These are phyloP conservation scores for Limosa lapponica DNA, from an alignment of 2,797 vertebrate genomes.

Conservation along the genomic window DNA sequence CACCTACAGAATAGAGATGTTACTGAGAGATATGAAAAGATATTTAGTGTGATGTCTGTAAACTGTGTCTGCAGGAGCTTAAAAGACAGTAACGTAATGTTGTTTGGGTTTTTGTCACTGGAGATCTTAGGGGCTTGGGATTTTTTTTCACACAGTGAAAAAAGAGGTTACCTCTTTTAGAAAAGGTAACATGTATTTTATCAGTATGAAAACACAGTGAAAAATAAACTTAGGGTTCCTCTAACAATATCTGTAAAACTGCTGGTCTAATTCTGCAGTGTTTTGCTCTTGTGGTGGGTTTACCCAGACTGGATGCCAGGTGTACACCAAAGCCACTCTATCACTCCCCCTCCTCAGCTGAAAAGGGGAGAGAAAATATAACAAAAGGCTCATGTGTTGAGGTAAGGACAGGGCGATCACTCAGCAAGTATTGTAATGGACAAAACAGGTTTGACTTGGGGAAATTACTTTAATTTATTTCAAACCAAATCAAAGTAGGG, in stretches of 20 bases:
- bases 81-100: neutral
- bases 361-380: neutral
- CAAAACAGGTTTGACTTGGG: neutral
- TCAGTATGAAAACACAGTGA: neutral
- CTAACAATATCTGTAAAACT: neutral
- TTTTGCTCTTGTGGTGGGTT: neutral
- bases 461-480: neutral
- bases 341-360: neutral
- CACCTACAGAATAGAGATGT: neutral
- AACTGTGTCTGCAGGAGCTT: neutral
- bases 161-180: neutral
- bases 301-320: neutral
- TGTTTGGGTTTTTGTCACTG: neutral
- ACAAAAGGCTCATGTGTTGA: neutral
- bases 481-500: neutral
- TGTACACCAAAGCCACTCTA: neutral
- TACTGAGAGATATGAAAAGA: neutral
- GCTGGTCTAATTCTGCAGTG: neutral
- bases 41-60: neutral
- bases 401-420: neutral
- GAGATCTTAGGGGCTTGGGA: neutral
- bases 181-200: neutral
- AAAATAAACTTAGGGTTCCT: neutral
- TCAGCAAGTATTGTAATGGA: neutral
- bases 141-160: neutral